Percentiles rank a stretch among this genome's conserved stretches.
Conservation (phyloP, 2,113 vertebrate species). For the Apistogramma diplotaenia region DNA sequence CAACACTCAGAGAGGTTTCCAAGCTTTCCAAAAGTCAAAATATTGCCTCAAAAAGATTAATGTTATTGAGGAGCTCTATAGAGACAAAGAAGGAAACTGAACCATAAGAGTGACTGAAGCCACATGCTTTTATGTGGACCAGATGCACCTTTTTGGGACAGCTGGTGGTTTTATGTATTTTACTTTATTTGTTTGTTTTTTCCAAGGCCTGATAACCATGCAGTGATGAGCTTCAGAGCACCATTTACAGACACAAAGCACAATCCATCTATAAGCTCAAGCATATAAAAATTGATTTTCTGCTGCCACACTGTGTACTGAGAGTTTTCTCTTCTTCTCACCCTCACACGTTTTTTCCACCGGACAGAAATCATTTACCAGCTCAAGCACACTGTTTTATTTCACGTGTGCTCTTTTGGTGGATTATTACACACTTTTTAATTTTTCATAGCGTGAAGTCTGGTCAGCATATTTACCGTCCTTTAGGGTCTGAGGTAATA, state of each 20-base stretch:
- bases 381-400: not conserved
- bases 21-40: slow-evolving; percentile 9
- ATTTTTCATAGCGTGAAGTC: not conserved
- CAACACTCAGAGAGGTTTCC: no score
- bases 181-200: not conserved
- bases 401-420: not conserved
- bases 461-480: not conserved
- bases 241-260: slow-evolving; percentile 36
- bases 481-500: not conserved
- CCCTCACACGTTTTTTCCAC: not conserved
- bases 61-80: not conserved
- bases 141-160: slow-evolving; percentile 3
- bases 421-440: not conserved
- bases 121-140: not conserved
- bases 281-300: slow-evolving; percentile 38
- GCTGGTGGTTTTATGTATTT: slow-evolving; percentile 1
- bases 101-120: slow-evolving; percentile 7
- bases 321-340: slow-evolving; percentile 11
- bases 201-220: slow-evolving; percentile 5
- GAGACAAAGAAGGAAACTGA: not conserved
- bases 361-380: slow-evolving; percentile 16
- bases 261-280: slow-evolving; percentile 24
- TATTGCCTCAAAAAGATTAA: not conserved
- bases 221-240: slow-evolving; percentile 14
- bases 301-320: not conserved